Evolutionary conservation across 2,888 invertebrate species (phyloP).

Genomic region (Apotomis capreana): DNA sequence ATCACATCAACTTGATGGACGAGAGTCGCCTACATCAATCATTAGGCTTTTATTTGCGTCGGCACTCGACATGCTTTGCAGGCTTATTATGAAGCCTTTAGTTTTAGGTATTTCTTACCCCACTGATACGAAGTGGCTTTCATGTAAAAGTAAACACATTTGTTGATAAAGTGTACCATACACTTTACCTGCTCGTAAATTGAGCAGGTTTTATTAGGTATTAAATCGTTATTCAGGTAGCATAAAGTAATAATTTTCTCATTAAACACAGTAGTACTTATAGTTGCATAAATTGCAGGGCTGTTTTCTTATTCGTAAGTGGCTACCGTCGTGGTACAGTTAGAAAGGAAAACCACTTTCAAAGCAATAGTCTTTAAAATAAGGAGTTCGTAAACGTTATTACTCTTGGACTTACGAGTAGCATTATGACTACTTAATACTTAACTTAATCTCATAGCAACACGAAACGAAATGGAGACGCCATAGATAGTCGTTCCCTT

Average conservation of each 20-base stretch:
- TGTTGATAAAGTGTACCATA: neutral
- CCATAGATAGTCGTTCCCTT: too few species aligned
- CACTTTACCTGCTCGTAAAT: neutral
- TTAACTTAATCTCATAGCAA: neutral
- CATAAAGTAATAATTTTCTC: constrained; percentile 3
- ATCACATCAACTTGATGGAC: neutral
- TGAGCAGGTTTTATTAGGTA: neutral
- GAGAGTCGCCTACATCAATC: constrained; percentile 28
- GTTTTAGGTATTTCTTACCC: too few species aligned
- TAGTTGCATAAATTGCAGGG: neutral
- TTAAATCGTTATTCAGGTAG: neutral
- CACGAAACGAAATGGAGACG: too few species aligned
- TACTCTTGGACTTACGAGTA: neutral
- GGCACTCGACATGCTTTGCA: neutral
- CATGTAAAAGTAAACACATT: neutral
- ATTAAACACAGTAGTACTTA: neutral
- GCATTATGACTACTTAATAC: neutral
- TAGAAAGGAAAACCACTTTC: neutral
- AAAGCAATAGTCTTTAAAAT: neutral
- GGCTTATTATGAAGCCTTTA: neutral
- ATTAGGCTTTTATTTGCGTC: constrained; percentile 5
- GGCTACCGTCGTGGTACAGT: neutral
- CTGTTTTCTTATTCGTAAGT: neutral
- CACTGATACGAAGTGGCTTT: neutral
- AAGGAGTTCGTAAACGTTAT: neutral